A percentile compares a stretch with the other conserved stretches of the same genome.
Evolutionary conservation across 2,888 invertebrate genomes (phyloP).

Genomic region (Erannis defoliaria): DNA sequence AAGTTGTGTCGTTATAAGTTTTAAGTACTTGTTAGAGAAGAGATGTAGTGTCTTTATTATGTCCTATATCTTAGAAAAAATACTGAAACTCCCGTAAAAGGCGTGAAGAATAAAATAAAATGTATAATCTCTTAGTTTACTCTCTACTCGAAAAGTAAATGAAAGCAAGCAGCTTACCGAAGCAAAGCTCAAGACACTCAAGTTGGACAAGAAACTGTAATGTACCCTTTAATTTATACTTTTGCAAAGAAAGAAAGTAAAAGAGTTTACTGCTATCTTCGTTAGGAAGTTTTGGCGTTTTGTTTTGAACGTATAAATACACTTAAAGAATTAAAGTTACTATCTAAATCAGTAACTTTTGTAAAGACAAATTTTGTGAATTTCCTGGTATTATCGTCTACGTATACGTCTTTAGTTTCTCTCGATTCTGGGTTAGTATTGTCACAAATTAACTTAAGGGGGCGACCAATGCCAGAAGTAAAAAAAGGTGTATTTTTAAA

Average conservation of each 20-base stretch:
- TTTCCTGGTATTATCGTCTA: too few species aligned
- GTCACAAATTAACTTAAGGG: too few species aligned
- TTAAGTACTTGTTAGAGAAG: slow-evolving; percentile 46
- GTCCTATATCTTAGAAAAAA: too few species aligned
- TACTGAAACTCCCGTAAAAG: background rate
- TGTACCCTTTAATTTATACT: slow-evolving; percentile 18
- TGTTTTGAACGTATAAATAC: slow-evolving; percentile 3
- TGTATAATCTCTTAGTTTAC: slow-evolving; percentile 32
- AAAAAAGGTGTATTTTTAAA: too few species aligned
- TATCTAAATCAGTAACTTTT: background rate
- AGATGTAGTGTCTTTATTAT: slow-evolving; percentile 32
- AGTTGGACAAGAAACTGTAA: slow-evolving; percentile 4
- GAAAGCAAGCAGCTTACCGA: slow-evolving; percentile 39
- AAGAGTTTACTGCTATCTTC: slow-evolving; percentile 8
- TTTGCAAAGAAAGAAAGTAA: slow-evolving; percentile 2
- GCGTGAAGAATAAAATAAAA: background rate
- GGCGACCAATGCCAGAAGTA: too few species aligned
- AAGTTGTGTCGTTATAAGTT: slow-evolving; percentile 54
- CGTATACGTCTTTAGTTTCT: too few species aligned
- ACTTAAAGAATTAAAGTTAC: background rate
- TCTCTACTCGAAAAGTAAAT: slow-evolving; percentile 30
- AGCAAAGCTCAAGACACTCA: slow-evolving; percentile 13
- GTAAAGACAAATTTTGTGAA: too few species aligned
- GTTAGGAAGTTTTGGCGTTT: slow-evolving; percentile 1
- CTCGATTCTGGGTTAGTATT: too few species aligned